Evolutionary conservation across 1,140 invertebrate species (phyloP).

Genomic region (Temnothorax longispinosus): DNA sequence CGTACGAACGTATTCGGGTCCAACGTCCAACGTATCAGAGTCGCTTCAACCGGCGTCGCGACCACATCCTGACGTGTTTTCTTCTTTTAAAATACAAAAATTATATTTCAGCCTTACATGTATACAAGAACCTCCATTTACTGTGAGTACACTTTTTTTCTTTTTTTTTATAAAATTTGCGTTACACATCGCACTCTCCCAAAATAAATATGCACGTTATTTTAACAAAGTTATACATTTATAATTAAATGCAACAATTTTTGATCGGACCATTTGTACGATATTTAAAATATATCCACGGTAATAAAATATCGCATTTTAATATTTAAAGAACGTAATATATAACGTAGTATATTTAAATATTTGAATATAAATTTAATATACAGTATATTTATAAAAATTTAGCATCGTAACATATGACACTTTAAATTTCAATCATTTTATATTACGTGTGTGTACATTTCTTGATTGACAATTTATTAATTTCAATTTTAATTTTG

Average conservation of each 20-base stretch:
- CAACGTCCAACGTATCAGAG: neutral
- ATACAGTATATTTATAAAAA: neutral
- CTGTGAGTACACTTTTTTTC: neutral
- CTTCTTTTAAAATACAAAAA: neutral
- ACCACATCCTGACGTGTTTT: neutral
- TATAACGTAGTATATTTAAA: neutral
- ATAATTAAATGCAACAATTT: neutral
- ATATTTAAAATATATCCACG: neutral
- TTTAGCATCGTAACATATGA: neutral
- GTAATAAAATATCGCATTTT: neutral
- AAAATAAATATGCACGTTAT: neutral
- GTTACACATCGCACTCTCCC: neutral
- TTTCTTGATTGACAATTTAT: neutral
- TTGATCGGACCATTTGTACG: neutral
- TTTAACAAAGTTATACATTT: neutral
- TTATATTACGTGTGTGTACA: neutral
- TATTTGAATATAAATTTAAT: neutral
- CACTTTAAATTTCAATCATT: neutral
- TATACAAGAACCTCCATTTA: neutral
- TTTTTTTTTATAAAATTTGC: neutral
- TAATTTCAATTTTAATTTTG: neutral
- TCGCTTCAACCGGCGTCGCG: neutral
- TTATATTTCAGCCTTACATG: neutral
- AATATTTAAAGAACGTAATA: neutral
- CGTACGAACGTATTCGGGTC: conserved; percentile 7